phyloP scores from a whole-genome alignment of 2,888 invertebrate genomes.

The Psococerastis gibbosa region DNA sequence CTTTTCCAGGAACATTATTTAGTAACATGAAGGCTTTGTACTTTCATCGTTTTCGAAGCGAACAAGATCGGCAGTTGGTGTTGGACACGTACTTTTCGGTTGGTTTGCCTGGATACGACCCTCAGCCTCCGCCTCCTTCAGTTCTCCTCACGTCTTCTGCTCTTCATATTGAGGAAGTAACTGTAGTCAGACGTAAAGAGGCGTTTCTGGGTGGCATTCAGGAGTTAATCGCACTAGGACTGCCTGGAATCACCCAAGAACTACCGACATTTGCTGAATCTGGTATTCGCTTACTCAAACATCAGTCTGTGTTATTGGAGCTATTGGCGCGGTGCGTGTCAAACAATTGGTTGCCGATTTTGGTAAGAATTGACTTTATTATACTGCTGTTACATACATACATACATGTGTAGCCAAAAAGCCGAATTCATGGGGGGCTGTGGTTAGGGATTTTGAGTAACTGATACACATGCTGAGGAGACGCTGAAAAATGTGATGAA shows the following conservation, averaged over 20 bases:
- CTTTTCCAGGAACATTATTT: no score
- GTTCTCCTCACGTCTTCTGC: not conserved
- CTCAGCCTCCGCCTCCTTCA: not conserved
- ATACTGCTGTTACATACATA: no score
- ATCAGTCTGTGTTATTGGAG: not conserved
- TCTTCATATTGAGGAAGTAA: not conserved
- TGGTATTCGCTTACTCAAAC: not conserved
- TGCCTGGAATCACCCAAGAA: not conserved
- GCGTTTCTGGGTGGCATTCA: not conserved
- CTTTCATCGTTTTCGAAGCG: not conserved
- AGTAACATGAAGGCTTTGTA: conserved; percentile 16
- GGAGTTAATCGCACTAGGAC: not conserved
- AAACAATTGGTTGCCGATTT: conserved; percentile 81
- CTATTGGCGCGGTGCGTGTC: conserved; percentile 61
- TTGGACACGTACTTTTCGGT: not conserved
- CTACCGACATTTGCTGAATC: not conserved
- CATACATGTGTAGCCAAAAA: no score
- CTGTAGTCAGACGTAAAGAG: not conserved
- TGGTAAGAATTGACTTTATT: no score
- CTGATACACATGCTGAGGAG: no score
- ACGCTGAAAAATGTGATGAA: no score
- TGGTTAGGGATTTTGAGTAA: no score
- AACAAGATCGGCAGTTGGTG: not conserved
- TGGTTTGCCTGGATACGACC: not conserved
- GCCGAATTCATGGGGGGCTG: no score